These are phyloP conservation scores for Cyprinodon tularosa DNA, from an alignment of 2,113 vertebrate species.

Conservation along the genomic window DNA sequence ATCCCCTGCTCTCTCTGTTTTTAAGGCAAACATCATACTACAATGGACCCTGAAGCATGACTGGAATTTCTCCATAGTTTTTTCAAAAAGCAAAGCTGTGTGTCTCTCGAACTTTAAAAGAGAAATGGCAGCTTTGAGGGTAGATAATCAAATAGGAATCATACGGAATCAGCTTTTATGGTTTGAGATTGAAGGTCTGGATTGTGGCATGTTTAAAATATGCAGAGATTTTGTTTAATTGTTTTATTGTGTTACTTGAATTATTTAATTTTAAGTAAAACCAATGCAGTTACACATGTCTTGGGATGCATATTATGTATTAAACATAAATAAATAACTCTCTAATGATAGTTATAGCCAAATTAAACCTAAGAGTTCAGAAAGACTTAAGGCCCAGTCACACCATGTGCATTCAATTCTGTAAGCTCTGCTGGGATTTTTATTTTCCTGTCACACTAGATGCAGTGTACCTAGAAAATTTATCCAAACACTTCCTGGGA, in stretches of 20 bases:
- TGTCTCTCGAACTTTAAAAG: too few species aligned
- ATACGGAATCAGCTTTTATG: too few species aligned
- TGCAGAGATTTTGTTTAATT: neutral
- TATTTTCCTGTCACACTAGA: too few species aligned
- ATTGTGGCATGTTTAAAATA: too few species aligned
- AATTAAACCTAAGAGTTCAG: neutral
- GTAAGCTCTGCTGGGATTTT: neutral
- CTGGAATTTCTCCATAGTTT: neutral
- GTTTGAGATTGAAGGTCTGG: too few species aligned
- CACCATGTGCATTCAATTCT: neutral
- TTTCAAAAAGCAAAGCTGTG: too few species aligned
- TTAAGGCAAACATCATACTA: neutral
- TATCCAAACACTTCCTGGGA: slow-evolving; percentile 9
- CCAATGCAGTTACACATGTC: neutral
- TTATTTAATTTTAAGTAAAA: neutral
- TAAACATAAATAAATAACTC: neutral
- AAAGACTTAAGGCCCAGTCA: neutral
- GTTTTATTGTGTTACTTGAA: neutral
- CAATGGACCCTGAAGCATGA: neutral
- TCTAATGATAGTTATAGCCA: neutral
- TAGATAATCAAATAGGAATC: too few species aligned
- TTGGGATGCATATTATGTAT: neutral
- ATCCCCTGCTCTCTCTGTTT: too few species aligned
- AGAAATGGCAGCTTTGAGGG: too few species aligned
- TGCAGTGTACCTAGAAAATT: neutral